Evolutionary conservation across 2,113 vertebrate genomes (phyloP).

Genomic region (Notechis scutatus): DNA sequence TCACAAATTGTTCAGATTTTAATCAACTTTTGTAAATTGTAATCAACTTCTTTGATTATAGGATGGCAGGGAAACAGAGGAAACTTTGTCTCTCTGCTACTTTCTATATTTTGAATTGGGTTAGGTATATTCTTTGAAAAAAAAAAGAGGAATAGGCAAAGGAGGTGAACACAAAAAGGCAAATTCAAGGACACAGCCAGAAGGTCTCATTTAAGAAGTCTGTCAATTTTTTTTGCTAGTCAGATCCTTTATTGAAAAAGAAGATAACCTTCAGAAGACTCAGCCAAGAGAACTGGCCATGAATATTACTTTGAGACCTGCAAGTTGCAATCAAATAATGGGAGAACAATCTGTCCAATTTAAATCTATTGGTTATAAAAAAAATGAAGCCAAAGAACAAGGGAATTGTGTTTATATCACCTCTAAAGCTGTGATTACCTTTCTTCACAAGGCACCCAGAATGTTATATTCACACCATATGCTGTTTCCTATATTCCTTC

Average conservation of each 20-base stretch:
- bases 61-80: neutral
- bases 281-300: neutral
- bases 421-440: neutral
- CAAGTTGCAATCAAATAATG: neutral
- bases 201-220: neutral
- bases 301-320: neutral
- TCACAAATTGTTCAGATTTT: neutral
- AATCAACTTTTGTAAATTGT: neutral
- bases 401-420: slow-evolving; percentile 19
- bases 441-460: neutral
- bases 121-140: neutral
- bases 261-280: neutral
- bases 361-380: neutral
- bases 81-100: neutral
- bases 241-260: neutral
- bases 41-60: neutral
- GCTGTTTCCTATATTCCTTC: neutral
- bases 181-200: neutral
- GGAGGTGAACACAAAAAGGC: neutral
- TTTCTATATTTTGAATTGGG: neutral
- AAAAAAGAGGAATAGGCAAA: neutral
- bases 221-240: neutral
- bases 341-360: neutral
- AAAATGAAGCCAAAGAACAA: neutral
- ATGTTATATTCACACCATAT: neutral